Percentiles rank a stretch among this genome's conserved stretches.
These are phyloP conservation scores for Tachuris rubrigastra DNA, from an alignment of 2,113 vertebrate species.

Conservation along the genomic window DNA sequence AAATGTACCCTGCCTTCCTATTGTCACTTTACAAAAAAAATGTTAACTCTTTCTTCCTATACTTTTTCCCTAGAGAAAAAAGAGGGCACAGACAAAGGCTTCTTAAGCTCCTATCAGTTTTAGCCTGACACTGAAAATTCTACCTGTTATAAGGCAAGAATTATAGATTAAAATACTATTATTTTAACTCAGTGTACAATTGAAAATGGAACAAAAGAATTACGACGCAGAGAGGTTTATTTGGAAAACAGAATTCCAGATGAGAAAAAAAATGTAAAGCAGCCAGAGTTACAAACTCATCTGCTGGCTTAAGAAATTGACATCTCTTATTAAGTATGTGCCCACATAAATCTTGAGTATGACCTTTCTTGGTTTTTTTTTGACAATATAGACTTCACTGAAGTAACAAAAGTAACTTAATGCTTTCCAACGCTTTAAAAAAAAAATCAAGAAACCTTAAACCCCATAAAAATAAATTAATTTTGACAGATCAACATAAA, in stretches of 20 bases:
- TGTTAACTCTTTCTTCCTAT: neutral
- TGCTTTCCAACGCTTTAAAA: neutral
- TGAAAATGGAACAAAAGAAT: neutral
- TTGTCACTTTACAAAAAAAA: neutral
- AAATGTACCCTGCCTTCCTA: neutral
- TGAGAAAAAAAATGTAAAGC: neutral
- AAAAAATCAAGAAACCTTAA: neutral
- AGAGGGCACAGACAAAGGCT: neutral
- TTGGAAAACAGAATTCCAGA: neutral
- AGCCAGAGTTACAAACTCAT: neutral
- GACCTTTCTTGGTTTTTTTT: neutral
- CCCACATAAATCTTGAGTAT: neutral
- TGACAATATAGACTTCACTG: neutral
- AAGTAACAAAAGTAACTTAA: neutral
- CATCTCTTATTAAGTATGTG: rapidly evolving
- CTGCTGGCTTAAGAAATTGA: neutral
- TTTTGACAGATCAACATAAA: neutral
- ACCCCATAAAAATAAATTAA: neutral
- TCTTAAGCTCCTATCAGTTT: neutral
- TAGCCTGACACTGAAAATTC: neutral
- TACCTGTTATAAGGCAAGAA: neutral
- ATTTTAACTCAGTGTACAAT: neutral
- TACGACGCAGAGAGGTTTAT: neutral
- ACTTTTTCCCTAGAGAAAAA: neutral
- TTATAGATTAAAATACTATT: neutral